Evolutionary conservation across 1,140 invertebrate species (phyloP).

Genomic region (Drosophila simulans): DNA sequence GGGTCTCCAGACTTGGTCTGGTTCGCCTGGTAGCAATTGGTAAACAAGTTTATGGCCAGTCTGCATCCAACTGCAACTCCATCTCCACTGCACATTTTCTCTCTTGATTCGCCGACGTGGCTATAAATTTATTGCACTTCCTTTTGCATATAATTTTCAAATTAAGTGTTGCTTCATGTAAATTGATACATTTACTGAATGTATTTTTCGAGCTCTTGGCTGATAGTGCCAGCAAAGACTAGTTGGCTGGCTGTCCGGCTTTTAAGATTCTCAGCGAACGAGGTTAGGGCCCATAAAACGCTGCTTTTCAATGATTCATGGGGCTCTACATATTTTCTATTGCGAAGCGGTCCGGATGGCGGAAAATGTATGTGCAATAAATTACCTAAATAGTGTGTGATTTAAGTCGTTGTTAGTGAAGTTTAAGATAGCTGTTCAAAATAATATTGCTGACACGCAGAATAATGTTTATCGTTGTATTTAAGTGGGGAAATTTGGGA

Average conservation of each 20-base stretch:
- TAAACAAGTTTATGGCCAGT: slow-evolving; percentile 56
- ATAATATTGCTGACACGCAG: no score
- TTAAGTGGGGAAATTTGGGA: no score
- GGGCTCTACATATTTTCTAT: slow-evolving; percentile 1
- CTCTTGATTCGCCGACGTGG: slow-evolving; percentile 61
- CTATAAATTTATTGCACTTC: slow-evolving; percentile 74
- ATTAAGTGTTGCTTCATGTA: slow-evolving; percentile 71
- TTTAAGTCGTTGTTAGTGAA: neutral
- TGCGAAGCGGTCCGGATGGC: no score
- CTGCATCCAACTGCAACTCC: slow-evolving; percentile 11
- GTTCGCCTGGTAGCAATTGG: slow-evolving; percentile 51
- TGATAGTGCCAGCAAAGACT: neutral
- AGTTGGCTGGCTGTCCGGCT: slow-evolving; percentile 10
- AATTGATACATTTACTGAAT: slow-evolving; percentile 68
- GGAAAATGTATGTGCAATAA: slow-evolving; percentile 1
- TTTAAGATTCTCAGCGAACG: slow-evolving; percentile 3
- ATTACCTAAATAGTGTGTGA: neutral
- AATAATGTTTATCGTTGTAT: no score
- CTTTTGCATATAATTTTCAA: slow-evolving; percentile 77
- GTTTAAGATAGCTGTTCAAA: neutral
- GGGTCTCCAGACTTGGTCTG: slow-evolving; percentile 12
- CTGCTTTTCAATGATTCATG: slow-evolving; percentile 13
- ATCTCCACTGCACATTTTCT: slow-evolving; percentile 17
- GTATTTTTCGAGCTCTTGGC: slow-evolving; percentile 16
- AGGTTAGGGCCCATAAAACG: slow-evolving; percentile 12